Percentiles rank a stretch among this genome's conserved stretches.
Evolutionary conservation across 2,113 vertebrate species (phyloP).

Genomic region (Lampris incognitus): DNA sequence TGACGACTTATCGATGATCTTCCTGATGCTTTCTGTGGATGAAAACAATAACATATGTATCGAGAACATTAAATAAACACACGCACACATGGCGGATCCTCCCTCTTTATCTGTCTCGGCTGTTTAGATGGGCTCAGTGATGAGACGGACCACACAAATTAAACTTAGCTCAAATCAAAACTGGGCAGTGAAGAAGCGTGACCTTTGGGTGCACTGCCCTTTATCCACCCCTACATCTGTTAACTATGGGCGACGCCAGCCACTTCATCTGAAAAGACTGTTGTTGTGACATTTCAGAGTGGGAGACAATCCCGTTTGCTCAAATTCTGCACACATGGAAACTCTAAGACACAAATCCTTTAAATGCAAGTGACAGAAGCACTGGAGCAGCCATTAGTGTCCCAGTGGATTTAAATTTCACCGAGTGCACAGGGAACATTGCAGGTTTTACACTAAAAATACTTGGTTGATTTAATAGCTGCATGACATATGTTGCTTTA

Average conservation of each 20-base stretch:
- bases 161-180: constrained; percentile 14
- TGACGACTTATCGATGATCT: constrained; percentile 79
- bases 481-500: too few relatives aligned
- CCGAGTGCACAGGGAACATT: too few relatives aligned
- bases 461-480: too few relatives aligned
- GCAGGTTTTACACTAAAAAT: too few relatives aligned
- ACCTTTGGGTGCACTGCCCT: constrained; percentile 27
- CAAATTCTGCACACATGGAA: neutral
- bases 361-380: neutral
- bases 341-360: constrained; percentile 6
- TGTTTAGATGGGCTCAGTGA: neutral
- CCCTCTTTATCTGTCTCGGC: neutral
- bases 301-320: constrained; percentile 6
- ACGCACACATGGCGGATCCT: neutral
- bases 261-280: constrained; percentile 20
- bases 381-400: neutral
- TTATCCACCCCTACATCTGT: constrained; percentile 15
- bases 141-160: neutral
- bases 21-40: constrained; percentile 82
- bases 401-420: neutral
- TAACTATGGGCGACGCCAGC: constrained; percentile 9
- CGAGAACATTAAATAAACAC: constrained; percentile 2
- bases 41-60: constrained; percentile 10
- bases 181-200: neutral
- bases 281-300: constrained; percentile 26